Evolutionary conservation across 2,797 vertebrate species (phyloP).

Genomic region (Lithobates sylvaticus): DNA sequence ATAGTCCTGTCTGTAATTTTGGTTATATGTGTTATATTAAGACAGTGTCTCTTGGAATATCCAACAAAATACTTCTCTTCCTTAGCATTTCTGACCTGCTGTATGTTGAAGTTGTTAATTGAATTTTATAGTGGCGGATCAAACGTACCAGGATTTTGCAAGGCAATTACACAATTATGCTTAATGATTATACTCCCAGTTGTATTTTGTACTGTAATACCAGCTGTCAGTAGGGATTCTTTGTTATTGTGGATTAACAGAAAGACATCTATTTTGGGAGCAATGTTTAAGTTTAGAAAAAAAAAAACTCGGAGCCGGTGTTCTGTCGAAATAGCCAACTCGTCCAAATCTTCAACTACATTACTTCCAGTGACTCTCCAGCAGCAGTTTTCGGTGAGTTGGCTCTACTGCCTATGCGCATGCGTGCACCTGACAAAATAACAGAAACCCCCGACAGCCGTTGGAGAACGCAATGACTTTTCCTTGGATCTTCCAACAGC

Average conservation of each 20-base stretch:
- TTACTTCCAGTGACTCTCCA: too few species aligned
- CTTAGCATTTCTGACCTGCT: not conserved
- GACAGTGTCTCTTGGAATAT: not conserved
- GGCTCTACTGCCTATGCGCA: too few species aligned
- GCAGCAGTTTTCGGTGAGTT: too few species aligned
- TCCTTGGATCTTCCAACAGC: too few species aligned
- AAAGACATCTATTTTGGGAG: constrained; percentile 16
- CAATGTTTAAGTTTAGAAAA: too few species aligned
- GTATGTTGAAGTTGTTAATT: constrained; percentile 4
- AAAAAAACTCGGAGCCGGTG: too few species aligned
- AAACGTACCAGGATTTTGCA: not conserved
- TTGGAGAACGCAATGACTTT: too few species aligned
- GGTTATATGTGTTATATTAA: not conserved
- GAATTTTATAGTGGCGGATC: not conserved
- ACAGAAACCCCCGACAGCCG: too few species aligned
- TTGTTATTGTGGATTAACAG: constrained; percentile 2
- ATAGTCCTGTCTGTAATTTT: too few species aligned
- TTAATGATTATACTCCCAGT: not conserved
- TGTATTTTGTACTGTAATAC: not conserved
- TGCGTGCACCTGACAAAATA: too few species aligned
- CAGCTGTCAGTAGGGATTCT: not conserved
- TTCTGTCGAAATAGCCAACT: too few species aligned
- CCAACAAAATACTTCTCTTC: not conserved
- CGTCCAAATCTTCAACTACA: too few species aligned
- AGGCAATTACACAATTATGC: constrained; percentile 27